A percentile compares a stretch with the other conserved stretches of the same genome.
Conservation (phyloP, 1,140 invertebrate genomes). For the Drosophila nebulosa region DNA sequence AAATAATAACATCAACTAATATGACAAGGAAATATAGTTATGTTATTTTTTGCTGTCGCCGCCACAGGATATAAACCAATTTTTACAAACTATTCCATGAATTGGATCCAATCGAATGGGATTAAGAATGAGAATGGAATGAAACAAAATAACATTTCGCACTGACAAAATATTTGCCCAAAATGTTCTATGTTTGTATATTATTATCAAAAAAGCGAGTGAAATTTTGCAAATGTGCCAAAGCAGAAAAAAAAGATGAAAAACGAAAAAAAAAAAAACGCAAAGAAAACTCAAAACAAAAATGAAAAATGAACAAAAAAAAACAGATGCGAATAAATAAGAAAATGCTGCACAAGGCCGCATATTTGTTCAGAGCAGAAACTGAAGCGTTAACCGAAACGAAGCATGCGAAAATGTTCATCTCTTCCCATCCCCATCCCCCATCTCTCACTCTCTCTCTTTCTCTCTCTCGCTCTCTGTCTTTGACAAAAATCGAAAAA, state of each 20-base stretch:
- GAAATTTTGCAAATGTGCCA: conserved; percentile 65
- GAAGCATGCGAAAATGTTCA: conserved; percentile 38
- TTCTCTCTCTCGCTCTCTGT: neutral
- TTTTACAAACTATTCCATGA: neutral
- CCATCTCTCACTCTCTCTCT: too few species aligned
- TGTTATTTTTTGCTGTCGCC: neutral
- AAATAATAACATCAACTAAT: neutral
- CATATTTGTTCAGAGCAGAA: conserved; percentile 16
- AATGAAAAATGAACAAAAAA: neutral
- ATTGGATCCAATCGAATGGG: neutral
- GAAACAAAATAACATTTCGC: conserved; percentile 8
- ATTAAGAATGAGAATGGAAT: neutral
- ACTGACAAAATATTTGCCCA: conserved; percentile 11
- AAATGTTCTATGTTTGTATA: neutral
- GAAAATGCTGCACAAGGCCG: conserved; percentile 47
- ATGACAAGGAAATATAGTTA: neutral
- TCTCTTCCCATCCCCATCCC: neutral
- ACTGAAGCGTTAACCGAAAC: conserved; percentile 23
- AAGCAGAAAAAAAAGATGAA: conserved; percentile 10
- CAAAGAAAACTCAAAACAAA: conserved; percentile 29
- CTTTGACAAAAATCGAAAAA: neutral
- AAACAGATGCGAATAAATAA: conserved; percentile 13
- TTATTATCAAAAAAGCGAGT: conserved; percentile 10
- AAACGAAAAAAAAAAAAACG: neutral
- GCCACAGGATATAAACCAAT: neutral